These are phyloP conservation scores for Bathybates hornii DNA, from an alignment of 2,113 vertebrate species.

Conservation along the genomic window DNA sequence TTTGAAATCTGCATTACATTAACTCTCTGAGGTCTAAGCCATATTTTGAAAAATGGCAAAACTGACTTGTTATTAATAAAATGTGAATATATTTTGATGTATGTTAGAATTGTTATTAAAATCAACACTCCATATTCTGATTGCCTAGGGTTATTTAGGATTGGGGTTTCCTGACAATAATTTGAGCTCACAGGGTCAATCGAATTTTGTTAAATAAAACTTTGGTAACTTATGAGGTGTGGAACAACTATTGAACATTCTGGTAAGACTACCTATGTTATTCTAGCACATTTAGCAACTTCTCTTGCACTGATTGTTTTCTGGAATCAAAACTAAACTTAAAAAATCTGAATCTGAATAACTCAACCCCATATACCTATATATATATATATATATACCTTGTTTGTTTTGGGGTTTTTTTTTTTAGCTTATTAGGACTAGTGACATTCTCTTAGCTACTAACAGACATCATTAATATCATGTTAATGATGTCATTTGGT, in stretches of 20 bases:
- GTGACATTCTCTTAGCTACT: not conserved
- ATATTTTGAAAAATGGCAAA: not conserved
- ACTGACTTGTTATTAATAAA: not conserved
- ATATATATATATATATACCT: not conserved
- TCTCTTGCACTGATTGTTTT: not conserved
- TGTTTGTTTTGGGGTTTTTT: accelerated
- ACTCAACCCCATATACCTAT: not conserved
- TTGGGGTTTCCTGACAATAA: not conserved
- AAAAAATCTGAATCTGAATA: not conserved
- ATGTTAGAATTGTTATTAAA: not conserved
- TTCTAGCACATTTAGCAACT: not conserved
- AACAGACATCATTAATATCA: not conserved
- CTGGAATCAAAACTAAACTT: not conserved
- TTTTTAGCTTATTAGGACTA: not conserved
- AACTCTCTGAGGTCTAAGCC: not conserved
- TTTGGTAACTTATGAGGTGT: not conserved
- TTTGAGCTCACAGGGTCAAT: not conserved
- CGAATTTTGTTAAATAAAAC: not conserved
- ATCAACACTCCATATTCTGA: not conserved
- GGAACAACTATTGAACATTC: not conserved
- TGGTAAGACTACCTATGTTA: not conserved
- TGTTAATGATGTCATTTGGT: not conserved
- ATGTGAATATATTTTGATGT: not conserved
- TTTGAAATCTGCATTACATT: not conserved
- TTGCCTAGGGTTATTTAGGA: not conserved